Conservation (phyloP, 1,140 invertebrate genomes). For the Bradynema listronoti region DNA sequence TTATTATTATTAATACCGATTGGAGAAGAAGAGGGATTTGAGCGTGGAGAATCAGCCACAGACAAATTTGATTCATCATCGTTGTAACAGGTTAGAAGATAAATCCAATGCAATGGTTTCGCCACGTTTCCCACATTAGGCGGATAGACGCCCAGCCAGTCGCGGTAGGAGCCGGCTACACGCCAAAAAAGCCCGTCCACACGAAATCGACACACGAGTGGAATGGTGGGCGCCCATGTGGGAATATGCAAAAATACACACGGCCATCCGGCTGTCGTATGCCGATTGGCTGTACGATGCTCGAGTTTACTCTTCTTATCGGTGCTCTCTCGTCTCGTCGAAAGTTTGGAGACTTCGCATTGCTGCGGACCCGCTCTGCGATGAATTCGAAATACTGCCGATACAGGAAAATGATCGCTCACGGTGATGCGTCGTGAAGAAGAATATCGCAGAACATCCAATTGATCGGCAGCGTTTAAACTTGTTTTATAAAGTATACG, state of each 20-base stretch:
- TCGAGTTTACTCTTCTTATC: too few relatives aligned
- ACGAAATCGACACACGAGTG: constrained; percentile 23
- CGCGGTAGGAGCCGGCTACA: constrained; percentile 9
- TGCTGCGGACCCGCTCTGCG: not conserved
- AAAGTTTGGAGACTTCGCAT: not conserved
- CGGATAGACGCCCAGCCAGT: constrained; percentile 28
- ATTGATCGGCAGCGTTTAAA: not conserved
- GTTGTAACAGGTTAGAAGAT: constrained; percentile 23
- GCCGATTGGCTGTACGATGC: too few relatives aligned
- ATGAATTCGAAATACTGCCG: constrained; percentile 14
- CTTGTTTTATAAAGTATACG: constrained; percentile 19
- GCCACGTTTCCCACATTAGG: constrained; percentile 2
- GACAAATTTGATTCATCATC: constrained; percentile 10
- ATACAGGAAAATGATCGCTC: constrained; percentile 26
- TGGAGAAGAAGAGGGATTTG: not conserved
- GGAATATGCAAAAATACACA: constrained; percentile 26
- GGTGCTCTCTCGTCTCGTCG: too few relatives aligned
- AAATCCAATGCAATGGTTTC: constrained; percentile 21
- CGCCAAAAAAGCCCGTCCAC: constrained; percentile 15
- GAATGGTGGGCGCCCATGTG: constrained; percentile 12
- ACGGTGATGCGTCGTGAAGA: constrained; percentile 20
- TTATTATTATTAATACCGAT: not conserved
- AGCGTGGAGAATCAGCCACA: not conserved
- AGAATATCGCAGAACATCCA: constrained; percentile 1
- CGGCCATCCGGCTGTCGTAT: too few relatives aligned